These are phyloP conservation scores for Macroglossus sobrinus DNA, from an alignment of 2,113 vertebrate genomes.

Conservation along the genomic window DNA sequence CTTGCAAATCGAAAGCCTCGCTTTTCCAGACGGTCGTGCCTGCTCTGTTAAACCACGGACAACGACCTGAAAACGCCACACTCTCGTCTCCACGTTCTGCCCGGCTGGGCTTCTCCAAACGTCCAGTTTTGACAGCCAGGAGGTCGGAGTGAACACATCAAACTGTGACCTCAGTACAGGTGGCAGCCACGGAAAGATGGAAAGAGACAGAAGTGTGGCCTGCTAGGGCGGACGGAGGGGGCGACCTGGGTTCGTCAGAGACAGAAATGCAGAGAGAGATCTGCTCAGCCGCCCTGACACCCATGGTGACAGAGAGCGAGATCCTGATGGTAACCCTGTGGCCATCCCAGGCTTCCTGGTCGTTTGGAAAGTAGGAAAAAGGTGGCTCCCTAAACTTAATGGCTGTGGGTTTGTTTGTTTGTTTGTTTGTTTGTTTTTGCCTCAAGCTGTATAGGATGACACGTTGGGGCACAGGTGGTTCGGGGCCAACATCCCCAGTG, in stretches of 20 bases:
- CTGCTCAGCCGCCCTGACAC: accelerated
- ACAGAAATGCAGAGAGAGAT: not conserved
- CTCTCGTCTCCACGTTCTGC: not conserved
- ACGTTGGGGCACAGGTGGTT: slow-evolving; percentile 18
- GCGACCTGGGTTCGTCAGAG: not conserved
- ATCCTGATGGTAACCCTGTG: accelerated
- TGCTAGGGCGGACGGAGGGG: not conserved
- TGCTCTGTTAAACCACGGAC: not conserved
- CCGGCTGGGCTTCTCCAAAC: accelerated
- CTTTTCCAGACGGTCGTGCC: not conserved
- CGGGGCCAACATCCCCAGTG: not conserved
- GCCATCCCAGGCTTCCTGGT: not conserved
- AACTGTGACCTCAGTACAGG: not conserved
- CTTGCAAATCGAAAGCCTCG: not conserved
- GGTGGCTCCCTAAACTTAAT: not conserved
- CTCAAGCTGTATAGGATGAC: not conserved
- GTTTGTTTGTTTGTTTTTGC: no score
- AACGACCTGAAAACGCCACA: not conserved
- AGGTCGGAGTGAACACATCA: not conserved
- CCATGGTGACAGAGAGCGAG: not conserved
- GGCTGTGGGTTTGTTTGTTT: not conserved
- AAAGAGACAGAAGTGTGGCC: not conserved
- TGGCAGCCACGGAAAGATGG: not conserved
- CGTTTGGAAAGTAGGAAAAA: not conserved
- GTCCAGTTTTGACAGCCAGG: not conserved